A percentile compares a stretch with the other conserved stretches of the same genome.
phyloP scores from a whole-genome alignment of 2,113 vertebrate species.

The Scytalopus superciliaris region DNA sequence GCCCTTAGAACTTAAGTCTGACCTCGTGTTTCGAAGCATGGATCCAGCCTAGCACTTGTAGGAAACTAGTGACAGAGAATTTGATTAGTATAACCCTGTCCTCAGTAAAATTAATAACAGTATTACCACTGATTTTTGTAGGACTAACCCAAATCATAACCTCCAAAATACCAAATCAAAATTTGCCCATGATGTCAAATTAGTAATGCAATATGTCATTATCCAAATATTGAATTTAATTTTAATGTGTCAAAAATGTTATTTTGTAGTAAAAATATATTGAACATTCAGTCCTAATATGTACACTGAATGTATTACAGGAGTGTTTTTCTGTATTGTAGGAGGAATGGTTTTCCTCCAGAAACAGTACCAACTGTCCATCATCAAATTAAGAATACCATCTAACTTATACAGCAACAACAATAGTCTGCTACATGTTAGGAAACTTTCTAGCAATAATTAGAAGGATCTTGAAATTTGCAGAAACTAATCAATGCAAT shows the following conservation, averaged over 20 bases:
- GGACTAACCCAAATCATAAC: neutral
- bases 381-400: neutral
- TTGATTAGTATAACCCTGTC: neutral
- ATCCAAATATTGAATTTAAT: neutral
- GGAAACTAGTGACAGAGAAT: neutral
- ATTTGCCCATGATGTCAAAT: neutral
- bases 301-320: neutral
- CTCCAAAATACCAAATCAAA: neutral
- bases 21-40: neutral
- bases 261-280: neutral
- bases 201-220: neutral
- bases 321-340: neutral
- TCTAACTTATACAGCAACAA: neutral
- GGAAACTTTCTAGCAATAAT: neutral
- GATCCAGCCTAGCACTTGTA: neutral
- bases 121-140: neutral
- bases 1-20: neutral
- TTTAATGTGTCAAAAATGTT: neutral
- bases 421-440: neutral
- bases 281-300: neutral
- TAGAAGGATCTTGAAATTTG: neutral
- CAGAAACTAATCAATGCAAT: neutral
- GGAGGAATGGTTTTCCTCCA: neutral
- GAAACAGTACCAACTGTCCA: neutral
- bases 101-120: neutral